These are phyloP conservation scores for Drosophila tropicalis DNA, from an alignment of 1,140 invertebrate genomes.

Conservation along the genomic window DNA sequence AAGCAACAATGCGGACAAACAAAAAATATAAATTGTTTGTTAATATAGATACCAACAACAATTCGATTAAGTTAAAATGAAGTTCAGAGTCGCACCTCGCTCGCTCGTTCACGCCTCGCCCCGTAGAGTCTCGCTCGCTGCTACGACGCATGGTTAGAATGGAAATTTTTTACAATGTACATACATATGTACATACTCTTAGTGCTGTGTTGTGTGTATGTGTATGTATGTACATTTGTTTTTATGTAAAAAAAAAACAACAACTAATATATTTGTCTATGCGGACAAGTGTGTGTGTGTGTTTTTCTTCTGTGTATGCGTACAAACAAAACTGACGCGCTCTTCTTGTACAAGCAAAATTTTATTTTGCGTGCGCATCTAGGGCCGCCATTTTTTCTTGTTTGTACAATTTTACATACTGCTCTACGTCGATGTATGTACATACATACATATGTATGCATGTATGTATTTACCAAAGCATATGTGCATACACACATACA, in stretches of 20 bases:
- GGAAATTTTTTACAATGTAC: constrained; percentile 45
- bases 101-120: constrained; percentile 4
- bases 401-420: constrained; percentile 51
- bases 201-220: constrained; percentile 23
- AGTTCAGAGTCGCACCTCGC: constrained; percentile 1
- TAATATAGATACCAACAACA: not conserved
- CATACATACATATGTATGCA: not conserved
- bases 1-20: not conserved
- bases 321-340: constrained; percentile 55
- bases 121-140: not conserved
- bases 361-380: constrained; percentile 79
- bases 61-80: constrained; percentile 2
- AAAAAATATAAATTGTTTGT: constrained; percentile 17
- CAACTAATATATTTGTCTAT: constrained; percentile 42
- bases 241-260: constrained; percentile 33
- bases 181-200: constrained; percentile 30
- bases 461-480: not conserved
- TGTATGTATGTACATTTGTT: constrained; percentile 34
- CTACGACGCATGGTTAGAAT: constrained; percentile 28
- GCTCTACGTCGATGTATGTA: not conserved
- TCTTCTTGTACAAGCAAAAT: constrained; percentile 49
- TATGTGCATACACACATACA: not conserved
- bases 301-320: constrained; percentile 25
- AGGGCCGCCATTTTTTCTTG: constrained; percentile 71
- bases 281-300: constrained; percentile 20